A percentile compares a stretch with the other conserved stretches of the same genome.
Conservation (phyloP, 1,140 invertebrate genomes). For the Drosophila parvula region DNA sequence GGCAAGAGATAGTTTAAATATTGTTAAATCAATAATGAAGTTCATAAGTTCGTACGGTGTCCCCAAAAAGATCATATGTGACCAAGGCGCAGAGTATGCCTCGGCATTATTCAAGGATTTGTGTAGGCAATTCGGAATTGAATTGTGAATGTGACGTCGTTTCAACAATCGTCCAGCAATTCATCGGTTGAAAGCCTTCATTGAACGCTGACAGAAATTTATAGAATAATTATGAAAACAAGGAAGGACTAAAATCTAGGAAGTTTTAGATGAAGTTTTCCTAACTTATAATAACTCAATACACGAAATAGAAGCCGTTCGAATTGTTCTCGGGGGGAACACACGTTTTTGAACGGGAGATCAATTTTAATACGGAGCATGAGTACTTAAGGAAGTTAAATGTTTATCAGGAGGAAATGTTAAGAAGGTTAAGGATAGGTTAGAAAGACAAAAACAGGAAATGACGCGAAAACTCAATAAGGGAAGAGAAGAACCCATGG, state of each 20-base stretch:
- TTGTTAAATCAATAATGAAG: conserved; percentile 1
- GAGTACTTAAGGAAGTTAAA: conserved; percentile 12
- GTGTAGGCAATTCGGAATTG: conserved; percentile 26
- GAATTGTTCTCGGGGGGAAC: conserved; percentile 34
- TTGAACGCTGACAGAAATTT: conserved; percentile 43
- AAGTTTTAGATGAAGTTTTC: conserved; percentile 29
- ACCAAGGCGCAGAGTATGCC: conserved; percentile 30
- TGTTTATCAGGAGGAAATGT: background rate
- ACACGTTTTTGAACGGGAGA: conserved; percentile 1
- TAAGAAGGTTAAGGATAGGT: background rate
- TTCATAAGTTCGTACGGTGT: conserved; percentile 9
- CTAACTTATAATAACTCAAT: conserved; percentile 44
- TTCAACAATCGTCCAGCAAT: conserved; percentile 27
- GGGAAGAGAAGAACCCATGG: conserved; percentile 2
- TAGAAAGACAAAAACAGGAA: background rate
- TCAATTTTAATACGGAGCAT: conserved; percentile 1
- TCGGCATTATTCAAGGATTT: conserved; percentile 34
- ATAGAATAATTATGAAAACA: conserved; percentile 19
- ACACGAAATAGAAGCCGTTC: conserved; percentile 31
- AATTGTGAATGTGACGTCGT: too few relatives aligned
- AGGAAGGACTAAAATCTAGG: conserved; percentile 24
- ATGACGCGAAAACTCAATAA: conserved; percentile 6
- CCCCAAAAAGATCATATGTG: conserved; percentile 26
- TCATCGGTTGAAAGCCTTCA: conserved; percentile 35
- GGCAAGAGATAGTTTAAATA: conserved; percentile 11